Evolutionary conservation across 1,140 invertebrate species (phyloP), one percentile per base, ranked within the genome.

Genomic region (Plutomurus gul): DNA sequence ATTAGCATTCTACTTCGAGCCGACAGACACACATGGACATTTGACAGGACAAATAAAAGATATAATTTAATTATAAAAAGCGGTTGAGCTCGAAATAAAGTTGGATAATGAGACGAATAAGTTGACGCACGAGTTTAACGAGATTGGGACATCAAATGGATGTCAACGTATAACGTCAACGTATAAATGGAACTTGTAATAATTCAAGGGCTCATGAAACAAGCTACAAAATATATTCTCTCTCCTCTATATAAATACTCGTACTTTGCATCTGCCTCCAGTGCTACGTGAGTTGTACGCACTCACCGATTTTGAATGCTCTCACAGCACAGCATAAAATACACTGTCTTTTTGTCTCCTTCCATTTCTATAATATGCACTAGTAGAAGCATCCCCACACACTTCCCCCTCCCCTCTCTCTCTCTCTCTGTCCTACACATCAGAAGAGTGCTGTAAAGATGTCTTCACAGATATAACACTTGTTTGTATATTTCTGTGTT

Each of bases 91-190:
- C 46, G 27, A 75, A 75, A 56, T 72, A 75, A 75, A 75, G 47
- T 49, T 37, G 74, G 49, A 51, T 75, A 75, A 75, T 75, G 74
- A 75, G 74, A 33, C 70, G 70, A 75, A 49, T 27, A 49, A 76
- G 75, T 65, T 49, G 51, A 65, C 37, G 20, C 36, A 76, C 56
- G 75, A 76, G 56, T 76, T 76, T 76, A 76, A 76, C 56, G 40
- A 76, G 75, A 76, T 76, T 76, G 56, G 20, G 75, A 76, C 75
- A 70, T 76, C 37, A 76, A 75, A 47, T 56, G 75, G 75, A 76
- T 76, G 75, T 76, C 75, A 76, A 76, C 75, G n/a, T n/a, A n/a
- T n/a, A n/a, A n/a, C n/a, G 75, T 76, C 75, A 76, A 76, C 75
- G 49, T 37, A 75, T 75, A 51, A 75, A 75, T 65, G 56, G 36